Percentiles rank a stretch among this genome's conserved stretches.
These are phyloP conservation scores for Priocnemis perturbator DNA, from an alignment of 2,888 invertebrate genomes.

Conservation along the genomic window DNA sequence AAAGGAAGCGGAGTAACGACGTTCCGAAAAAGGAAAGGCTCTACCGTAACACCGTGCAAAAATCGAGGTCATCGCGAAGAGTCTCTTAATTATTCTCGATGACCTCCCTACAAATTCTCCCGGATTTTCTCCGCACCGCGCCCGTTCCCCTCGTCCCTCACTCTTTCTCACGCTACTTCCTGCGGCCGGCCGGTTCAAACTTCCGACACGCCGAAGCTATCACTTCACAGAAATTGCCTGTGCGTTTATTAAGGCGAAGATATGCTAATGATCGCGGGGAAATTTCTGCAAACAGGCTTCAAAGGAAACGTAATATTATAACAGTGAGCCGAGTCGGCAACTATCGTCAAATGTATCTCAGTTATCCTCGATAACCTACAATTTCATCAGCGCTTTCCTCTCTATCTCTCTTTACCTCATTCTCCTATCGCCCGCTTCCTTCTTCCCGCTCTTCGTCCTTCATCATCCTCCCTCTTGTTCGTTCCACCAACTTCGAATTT, in stretches of 20 bases:
- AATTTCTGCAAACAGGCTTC: no score
- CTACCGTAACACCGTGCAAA: neutral
- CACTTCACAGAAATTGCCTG: no score
- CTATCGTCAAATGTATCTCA: no score
- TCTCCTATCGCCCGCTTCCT: neutral
- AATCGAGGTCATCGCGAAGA: conserved; percentile 1
- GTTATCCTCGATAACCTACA: no score
- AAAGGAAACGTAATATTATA: no score
- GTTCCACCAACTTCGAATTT: conserved; percentile 14
- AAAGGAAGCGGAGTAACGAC: conserved; percentile 3
- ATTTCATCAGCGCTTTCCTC: no score
- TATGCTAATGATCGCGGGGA: no score
- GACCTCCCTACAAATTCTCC: neutral
- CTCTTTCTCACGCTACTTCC: no score
- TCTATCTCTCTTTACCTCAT: neutral
- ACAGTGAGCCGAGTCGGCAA: no score
- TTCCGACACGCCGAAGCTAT: no score
- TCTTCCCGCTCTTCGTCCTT: conserved; percentile 20
- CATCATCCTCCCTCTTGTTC: neutral
- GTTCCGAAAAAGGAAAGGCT: neutral
- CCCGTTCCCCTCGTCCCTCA: neutral
- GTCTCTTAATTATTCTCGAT: conserved; percentile 13
- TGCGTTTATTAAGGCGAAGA: no score
- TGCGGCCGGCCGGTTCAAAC: no score
- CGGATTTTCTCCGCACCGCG: neutral